Evolutionary conservation across 2,113 vertebrate species (phyloP).

Genomic region (Pachyramphus minor): DNA sequence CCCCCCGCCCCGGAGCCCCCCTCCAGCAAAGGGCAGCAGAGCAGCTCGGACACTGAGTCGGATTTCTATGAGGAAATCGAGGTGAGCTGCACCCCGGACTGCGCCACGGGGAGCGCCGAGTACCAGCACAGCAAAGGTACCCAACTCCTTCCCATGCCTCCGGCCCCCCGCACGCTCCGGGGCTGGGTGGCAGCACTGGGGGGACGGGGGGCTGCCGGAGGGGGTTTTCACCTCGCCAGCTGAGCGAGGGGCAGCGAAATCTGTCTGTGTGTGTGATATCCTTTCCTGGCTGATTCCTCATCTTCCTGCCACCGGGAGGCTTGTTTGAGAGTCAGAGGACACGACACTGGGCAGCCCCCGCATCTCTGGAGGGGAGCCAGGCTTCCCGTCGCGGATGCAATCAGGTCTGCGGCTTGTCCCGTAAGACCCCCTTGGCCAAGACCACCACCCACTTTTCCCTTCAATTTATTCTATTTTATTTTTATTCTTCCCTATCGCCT

Average conservation of each 20-base stretch:
- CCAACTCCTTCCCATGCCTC: conserved; percentile 55
- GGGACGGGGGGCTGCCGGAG: background rate
- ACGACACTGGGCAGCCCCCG: background rate
- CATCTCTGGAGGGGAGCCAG: conserved; percentile 44
- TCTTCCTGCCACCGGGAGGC: background rate
- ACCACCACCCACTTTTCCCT: background rate
- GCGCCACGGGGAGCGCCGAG: conserved; percentile 83
- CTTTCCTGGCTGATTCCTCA: background rate
- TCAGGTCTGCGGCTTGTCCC: conserved; percentile 22
- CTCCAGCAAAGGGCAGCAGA: conserved; percentile 84
- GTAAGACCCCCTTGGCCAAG: background rate
- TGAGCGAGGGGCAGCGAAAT: background rate
- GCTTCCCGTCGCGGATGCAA: background rate
- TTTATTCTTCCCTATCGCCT: background rate
- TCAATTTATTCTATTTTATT: background rate
- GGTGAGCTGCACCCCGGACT: conserved; percentile 97
- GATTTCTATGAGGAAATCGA: conserved; percentile 99
- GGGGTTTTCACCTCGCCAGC: background rate
- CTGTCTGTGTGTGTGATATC: background rate
- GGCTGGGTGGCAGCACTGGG: background rate
- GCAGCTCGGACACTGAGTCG: conserved; percentile 96
- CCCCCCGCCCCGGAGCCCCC: conserved; percentile 70
- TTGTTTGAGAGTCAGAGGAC: conserved; percentile 13
- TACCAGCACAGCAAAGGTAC: conserved; percentile 92
- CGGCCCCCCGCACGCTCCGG: background rate